Percentiles rank a stretch among this genome's conserved stretches.
phyloP scores from a whole-genome alignment of 2,113 vertebrate genomes.

The Cottus gobio region DNA sequence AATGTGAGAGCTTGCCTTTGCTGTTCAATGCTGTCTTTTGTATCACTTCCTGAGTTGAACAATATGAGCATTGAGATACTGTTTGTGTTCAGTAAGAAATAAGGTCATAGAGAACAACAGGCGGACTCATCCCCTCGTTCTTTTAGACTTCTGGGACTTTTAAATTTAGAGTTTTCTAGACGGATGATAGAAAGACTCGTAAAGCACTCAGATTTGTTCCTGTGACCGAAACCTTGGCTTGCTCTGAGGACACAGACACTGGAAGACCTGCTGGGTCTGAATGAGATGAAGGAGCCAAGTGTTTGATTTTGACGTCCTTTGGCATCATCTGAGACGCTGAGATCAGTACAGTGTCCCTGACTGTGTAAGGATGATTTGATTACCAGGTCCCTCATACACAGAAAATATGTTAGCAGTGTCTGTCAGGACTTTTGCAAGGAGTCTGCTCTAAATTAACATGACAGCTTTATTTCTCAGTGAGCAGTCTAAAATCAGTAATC shows the following conservation, averaged over 20 bases:
- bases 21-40: constrained; percentile 4
- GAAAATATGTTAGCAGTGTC: constrained; percentile 9
- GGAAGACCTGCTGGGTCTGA: constrained; percentile 16
- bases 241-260: constrained; percentile 24
- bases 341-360: background rate
- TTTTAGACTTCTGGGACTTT: constrained; percentile 23
- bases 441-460: constrained; percentile 5
- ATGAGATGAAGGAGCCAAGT: constrained; percentile 49
- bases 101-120: constrained; percentile 39
- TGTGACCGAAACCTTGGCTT: constrained; percentile 37
- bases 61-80: background rate
- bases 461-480: background rate
- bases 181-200: constrained; percentile 23
- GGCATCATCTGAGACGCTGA: constrained; percentile 30
- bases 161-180: constrained; percentile 38
- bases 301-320: constrained; percentile 25
- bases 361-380: constrained; percentile 21
- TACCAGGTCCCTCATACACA: constrained; percentile 7
- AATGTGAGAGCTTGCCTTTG: background rate
- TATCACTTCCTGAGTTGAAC: constrained; percentile 22
- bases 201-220: constrained; percentile 40
- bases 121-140: constrained; percentile 33
- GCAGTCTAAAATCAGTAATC: background rate
- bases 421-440: constrained; percentile 7
- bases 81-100: constrained; percentile 10